These are phyloP conservation scores for Amblyopsis hoosieri DNA, from an alignment of 2,797 vertebrate species.

Conservation along the genomic window DNA sequence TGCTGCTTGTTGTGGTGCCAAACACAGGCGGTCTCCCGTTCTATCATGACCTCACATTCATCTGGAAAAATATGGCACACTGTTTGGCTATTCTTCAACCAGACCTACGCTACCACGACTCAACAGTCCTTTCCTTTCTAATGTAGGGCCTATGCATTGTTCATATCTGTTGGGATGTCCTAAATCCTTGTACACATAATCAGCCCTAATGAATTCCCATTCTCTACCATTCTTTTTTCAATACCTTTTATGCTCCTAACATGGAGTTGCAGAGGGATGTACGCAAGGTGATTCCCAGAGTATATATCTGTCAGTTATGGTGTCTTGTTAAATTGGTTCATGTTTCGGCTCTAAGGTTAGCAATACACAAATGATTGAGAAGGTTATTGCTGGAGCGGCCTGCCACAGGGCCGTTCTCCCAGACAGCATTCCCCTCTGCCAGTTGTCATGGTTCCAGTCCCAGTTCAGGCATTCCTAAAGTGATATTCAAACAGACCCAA, in stretches of 20 bases:
- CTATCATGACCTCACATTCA: conserved; percentile 65
- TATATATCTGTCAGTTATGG: too few species aligned
- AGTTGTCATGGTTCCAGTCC: conserved; percentile 59
- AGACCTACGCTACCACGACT: conserved; percentile 33
- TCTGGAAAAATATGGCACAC: conserved; percentile 28
- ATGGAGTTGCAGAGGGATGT: conserved; percentile 35
- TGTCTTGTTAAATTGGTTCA: conserved; percentile 54
- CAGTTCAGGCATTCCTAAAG: conserved; percentile 33
- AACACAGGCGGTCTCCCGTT: conserved; percentile 38
- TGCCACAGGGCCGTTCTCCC: conserved; percentile 41
- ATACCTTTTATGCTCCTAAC: conserved; percentile 27
- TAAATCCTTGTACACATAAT: neutral
- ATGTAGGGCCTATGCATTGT: conserved; percentile 5
- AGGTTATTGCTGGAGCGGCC: conserved; percentile 52
- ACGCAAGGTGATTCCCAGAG: too few species aligned
- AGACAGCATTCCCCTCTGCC: conserved; percentile 48
- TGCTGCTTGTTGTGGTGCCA: conserved; percentile 57
- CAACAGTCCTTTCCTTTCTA: conserved; percentile 15
- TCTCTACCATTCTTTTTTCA: neutral
- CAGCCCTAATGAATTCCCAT: neutral
- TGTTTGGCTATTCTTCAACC: conserved; percentile 40
- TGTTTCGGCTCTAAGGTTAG: conserved; percentile 61
- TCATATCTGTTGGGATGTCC: conserved; percentile 16
- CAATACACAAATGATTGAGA: conserved; percentile 65
- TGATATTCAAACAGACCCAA: conserved; percentile 41